Percentiles rank a stretch among this genome's conserved stretches.
Conservation (phyloP, 2,888 invertebrate species). For the Meghimatium bilineatum region DNA sequence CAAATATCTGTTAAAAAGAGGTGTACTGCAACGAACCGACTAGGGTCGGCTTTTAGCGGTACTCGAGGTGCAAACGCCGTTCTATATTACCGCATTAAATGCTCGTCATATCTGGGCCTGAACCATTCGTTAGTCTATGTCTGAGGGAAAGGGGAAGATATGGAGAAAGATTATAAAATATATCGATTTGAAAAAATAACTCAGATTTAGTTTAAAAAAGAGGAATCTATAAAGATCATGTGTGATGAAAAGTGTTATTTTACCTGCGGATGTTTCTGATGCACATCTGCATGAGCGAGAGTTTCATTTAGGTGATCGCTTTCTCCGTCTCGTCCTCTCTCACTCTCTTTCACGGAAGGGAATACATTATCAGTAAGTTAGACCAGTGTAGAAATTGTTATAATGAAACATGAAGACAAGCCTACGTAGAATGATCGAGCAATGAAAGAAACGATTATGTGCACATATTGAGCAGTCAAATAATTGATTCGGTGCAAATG, state of each 20-base stretch:
- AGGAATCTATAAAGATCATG: not conserved
- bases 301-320: too few relatives aligned
- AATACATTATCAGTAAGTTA: too few relatives aligned
- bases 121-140: not conserved
- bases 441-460: too few relatives aligned
- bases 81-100: constrained; percentile 18
- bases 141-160: not conserved
- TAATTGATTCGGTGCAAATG: too few relatives aligned
- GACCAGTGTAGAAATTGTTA: too few relatives aligned
- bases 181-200: not conserved
- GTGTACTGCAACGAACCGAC: constrained; percentile 18
- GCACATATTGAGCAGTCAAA: too few relatives aligned
- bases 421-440: too few relatives aligned
- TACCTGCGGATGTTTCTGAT: not conserved
- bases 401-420: too few relatives aligned
- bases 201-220: not conserved
- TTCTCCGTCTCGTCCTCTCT: too few relatives aligned
- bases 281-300: too few relatives aligned
- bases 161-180: not conserved
- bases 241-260: not conserved
- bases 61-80: constrained; percentile 19
- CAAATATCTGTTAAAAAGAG: constrained; percentile 30
- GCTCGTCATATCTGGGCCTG: not conserved
- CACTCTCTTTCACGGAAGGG: too few relatives aligned
- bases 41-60: not conserved